Conservation (phyloP, 2,113 vertebrate genomes). For the Halichoerus grypus region DNA sequence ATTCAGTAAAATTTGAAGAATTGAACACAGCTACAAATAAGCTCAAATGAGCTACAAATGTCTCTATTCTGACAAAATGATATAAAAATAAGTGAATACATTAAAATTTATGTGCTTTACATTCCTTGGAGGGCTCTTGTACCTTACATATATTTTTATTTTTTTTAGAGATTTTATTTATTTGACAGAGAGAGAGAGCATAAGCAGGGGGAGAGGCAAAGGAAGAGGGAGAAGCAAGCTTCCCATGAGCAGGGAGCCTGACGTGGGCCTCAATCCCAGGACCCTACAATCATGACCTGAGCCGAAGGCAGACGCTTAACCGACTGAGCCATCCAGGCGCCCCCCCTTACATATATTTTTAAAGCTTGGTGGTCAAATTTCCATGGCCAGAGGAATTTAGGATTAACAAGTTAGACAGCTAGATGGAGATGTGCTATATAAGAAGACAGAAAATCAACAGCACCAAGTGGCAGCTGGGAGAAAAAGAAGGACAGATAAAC, state of each 20-base stretch:
- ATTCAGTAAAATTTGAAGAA: slow-evolving; percentile 7
- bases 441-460: not conserved
- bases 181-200: not conserved
- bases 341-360: not conserved
- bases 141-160: not conserved
- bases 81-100: not conserved
- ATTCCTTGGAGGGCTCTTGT: not conserved
- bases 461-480: not conserved
- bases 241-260: not conserved
- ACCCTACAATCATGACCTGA: not conserved
- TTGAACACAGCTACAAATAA: not conserved
- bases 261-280: not conserved
- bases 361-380: not conserved
- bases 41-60: not conserved
- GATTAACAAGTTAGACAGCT: not conserved
- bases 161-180: too few relatives aligned
- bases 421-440: not conserved
- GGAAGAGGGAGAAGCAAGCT: not conserved
- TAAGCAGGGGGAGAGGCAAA: not conserved
- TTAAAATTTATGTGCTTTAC: not conserved
- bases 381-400: slow-evolving; percentile 11
- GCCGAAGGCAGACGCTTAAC: not conserved
- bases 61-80: not conserved
- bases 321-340: not conserved
- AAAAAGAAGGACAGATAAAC: not conserved